A percentile compares a stretch with the other conserved stretches of the same genome.
phyloP scores from a whole-genome alignment of 2,888 invertebrate genomes.

The Phaonia tiefii region DNA sequence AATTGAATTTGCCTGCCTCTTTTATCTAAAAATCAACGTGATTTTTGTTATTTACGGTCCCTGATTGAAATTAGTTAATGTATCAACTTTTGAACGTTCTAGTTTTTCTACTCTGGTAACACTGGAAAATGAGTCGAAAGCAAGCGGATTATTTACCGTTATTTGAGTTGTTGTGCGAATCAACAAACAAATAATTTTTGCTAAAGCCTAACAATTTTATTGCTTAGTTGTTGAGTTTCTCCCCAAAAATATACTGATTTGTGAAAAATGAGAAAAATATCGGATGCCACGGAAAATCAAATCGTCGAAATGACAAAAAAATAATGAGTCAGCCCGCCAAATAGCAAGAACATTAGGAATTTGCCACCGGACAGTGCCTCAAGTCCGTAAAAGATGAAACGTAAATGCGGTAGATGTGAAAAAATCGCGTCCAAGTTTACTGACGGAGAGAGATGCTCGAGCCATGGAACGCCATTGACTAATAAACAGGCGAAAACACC shows the following conservation, averaged over 20 bases:
- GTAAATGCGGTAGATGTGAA: not conserved
- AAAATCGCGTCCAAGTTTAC: not conserved
- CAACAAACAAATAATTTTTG: no score
- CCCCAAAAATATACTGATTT: not conserved
- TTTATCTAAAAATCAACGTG: no score
- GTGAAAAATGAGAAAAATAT: not conserved
- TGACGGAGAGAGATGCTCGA: not conserved
- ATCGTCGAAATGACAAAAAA: slow-evolving; percentile 4
- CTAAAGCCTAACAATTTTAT: no score
- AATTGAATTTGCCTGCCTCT: no score
- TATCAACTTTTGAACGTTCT: no score
- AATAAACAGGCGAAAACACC: slow-evolving; percentile 4
- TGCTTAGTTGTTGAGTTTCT: no score
- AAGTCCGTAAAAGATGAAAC: not conserved
- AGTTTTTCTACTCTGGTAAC: no score
- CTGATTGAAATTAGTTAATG: no score
- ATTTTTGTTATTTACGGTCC: no score
- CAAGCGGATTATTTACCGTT: no score
- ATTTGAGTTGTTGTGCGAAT: no score
- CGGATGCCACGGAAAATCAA: not conserved
- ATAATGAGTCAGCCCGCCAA: not conserved
- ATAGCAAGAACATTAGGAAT: not conserved
- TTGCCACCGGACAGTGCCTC: not conserved
- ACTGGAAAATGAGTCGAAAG: no score
- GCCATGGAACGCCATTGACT: slow-evolving; percentile 8